phyloP scores from a whole-genome alignment of 2,888 invertebrate genomes.

The Teleogryllus oceanicus region DNA sequence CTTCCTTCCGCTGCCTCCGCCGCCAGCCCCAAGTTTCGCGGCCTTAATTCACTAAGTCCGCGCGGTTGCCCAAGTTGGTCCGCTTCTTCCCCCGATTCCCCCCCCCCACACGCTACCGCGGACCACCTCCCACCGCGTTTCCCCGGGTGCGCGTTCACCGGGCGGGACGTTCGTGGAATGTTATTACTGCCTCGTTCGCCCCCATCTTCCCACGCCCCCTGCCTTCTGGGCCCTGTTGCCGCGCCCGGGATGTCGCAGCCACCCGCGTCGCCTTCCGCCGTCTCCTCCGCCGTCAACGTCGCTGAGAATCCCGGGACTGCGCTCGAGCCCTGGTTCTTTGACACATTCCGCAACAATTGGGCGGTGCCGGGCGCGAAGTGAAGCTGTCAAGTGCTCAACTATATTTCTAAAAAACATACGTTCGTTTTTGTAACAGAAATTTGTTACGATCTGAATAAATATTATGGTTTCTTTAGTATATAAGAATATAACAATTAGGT shows the following conservation, averaged over 20 bases:
- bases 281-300: not conserved
- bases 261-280: not conserved
- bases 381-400: too few relatives aligned
- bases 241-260: not conserved
- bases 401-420: too few relatives aligned
- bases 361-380: too few relatives aligned
- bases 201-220: not conserved
- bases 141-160: not conserved
- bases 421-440: too few relatives aligned
- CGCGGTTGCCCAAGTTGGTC: slow-evolving; percentile 18
- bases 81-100: not conserved
- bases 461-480: too few relatives aligned
- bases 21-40: not conserved
- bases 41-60: slow-evolving; percentile 18
- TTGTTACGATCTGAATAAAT: too few relatives aligned
- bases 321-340: too few relatives aligned
- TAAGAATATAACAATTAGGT: too few relatives aligned
- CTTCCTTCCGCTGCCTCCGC: too few relatives aligned
- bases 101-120: not conserved
- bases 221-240: not conserved
- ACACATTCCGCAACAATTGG: too few relatives aligned
- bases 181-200: not conserved
- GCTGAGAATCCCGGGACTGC: too few relatives aligned
- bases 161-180: slow-evolving; percentile 1
- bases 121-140: not conserved